These are phyloP conservation scores for Pelvicachromis taeniatus DNA, from an alignment of 2,113 vertebrate genomes.

Conservation along the genomic window DNA sequence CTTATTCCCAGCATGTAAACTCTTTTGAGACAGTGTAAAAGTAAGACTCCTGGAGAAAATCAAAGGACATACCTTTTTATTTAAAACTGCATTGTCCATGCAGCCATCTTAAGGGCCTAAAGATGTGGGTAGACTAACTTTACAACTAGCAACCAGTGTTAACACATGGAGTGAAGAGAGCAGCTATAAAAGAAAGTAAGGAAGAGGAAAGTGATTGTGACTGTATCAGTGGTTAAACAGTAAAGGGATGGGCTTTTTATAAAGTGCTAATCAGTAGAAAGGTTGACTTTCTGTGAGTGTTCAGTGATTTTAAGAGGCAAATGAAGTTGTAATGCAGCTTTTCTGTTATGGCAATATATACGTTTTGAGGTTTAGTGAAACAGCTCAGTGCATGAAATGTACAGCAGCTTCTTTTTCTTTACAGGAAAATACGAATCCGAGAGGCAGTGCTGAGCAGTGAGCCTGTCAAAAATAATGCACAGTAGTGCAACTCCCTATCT, in stretches of 20 bases:
- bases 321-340: not conserved
- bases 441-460: slow-evolving; percentile 30
- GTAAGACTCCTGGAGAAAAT: not conserved
- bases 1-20: not conserved
- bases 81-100: slow-evolving; percentile 34
- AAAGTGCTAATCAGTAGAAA: not conserved
- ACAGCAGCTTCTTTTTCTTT: not conserved
- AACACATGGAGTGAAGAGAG: not conserved
- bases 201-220: not conserved
- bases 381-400: not conserved
- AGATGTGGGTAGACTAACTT: slow-evolving; percentile 46
- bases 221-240: not conserved
- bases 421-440: not conserved
- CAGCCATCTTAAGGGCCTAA: slow-evolving; percentile 62
- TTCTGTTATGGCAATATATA: not conserved
- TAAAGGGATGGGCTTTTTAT: not conserved
- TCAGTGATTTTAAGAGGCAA: not conserved
- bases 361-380: not conserved
- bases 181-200: not conserved
- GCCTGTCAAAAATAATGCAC: slow-evolving; percentile 40
- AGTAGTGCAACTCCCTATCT: slow-evolving; percentile 28
- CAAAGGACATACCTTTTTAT: slow-evolving; percentile 46
- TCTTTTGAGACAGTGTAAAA: slow-evolving; percentile 6
- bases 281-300: not conserved
- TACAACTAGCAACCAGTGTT: slow-evolving; percentile 32